These are phyloP conservation scores for Porites lutea DNA, from an alignment of 64 coral and sea anemone species.

Conservation along the genomic window DNA sequence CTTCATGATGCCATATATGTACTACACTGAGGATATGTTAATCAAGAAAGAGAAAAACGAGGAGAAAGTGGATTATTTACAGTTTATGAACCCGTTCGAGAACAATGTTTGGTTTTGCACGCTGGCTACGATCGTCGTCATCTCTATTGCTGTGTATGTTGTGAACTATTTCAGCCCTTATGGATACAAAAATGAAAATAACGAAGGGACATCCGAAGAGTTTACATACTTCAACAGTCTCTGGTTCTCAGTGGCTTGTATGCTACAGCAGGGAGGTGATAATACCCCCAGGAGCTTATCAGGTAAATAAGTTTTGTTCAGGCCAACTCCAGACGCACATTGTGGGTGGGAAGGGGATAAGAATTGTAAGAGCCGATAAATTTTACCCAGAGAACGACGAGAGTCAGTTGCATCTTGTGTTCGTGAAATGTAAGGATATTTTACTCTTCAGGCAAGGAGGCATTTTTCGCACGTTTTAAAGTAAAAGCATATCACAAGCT, in stretches of 20 bases:
- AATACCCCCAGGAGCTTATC: constrained; percentile 62
- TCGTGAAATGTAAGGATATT: too few relatives aligned
- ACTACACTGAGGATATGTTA: constrained; percentile 73
- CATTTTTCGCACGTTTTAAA: too few relatives aligned
- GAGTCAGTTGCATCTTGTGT: too few relatives aligned
- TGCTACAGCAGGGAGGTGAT: constrained; percentile 78
- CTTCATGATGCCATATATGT: constrained; percentile 71
- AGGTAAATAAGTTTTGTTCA: constrained; percentile 30
- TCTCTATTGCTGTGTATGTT: constrained; percentile 53
- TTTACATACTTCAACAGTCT: constrained; percentile 78
- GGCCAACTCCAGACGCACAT: too few relatives aligned
- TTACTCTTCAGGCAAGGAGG: too few relatives aligned
- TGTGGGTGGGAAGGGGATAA: too few relatives aligned
- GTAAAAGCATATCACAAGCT: too few relatives aligned
- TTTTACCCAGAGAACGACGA: too few relatives aligned
- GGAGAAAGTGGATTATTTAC: constrained; percentile 31
- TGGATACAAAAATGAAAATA: constrained; percentile 64
- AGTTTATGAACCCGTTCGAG: constrained; percentile 77
- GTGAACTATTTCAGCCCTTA: constrained; percentile 71
- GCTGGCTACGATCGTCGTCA: constrained; percentile 28
- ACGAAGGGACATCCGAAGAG: constrained; percentile 23
- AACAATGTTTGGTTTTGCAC: constrained; percentile 65
- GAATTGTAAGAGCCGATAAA: too few relatives aligned
- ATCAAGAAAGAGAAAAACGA: constrained; percentile 15
- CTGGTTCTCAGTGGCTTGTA: constrained; percentile 85